phyloP scores from a whole-genome alignment of 2,113 vertebrate species.

The Eulacestoma nigropectus region DNA sequence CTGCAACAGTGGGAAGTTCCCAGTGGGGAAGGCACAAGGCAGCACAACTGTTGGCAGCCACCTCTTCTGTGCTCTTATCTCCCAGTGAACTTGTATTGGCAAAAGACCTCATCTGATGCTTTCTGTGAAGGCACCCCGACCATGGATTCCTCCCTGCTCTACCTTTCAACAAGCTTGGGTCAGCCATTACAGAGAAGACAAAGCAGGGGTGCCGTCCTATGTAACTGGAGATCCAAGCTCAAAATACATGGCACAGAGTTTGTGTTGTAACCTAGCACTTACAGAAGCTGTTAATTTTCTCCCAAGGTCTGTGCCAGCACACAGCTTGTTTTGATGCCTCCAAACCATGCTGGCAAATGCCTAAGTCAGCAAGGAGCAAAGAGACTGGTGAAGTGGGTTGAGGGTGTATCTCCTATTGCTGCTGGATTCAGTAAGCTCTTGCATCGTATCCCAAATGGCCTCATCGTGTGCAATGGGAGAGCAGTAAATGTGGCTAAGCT shows the following conservation, averaged over 20 bases:
- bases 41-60: background rate
- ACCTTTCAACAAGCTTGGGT: background rate
- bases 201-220: background rate
- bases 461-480: background rate
- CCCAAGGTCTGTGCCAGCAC: background rate
- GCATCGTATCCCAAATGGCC: accelerated
- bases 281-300: background rate
- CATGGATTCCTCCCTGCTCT: background rate
- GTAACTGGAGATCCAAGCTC: background rate
- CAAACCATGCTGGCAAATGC: constrained; percentile 2
- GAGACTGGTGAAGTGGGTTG: background rate
- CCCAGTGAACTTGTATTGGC: background rate
- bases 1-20: background rate
- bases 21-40: background rate
- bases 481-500: background rate
- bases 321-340: constrained; percentile 18
- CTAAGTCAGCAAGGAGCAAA: background rate
- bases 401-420: background rate
- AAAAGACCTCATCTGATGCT: background rate
- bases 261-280: background rate
- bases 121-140: background rate
- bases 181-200: background rate
- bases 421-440: background rate
- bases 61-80: background rate
- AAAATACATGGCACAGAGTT: background rate